A percentile compares a stretch with the other conserved stretches of the same genome.
These are phyloP conservation scores for Chelonus insularis DNA, from an alignment of 1,140 invertebrate genomes.

Conservation along the genomic window DNA sequence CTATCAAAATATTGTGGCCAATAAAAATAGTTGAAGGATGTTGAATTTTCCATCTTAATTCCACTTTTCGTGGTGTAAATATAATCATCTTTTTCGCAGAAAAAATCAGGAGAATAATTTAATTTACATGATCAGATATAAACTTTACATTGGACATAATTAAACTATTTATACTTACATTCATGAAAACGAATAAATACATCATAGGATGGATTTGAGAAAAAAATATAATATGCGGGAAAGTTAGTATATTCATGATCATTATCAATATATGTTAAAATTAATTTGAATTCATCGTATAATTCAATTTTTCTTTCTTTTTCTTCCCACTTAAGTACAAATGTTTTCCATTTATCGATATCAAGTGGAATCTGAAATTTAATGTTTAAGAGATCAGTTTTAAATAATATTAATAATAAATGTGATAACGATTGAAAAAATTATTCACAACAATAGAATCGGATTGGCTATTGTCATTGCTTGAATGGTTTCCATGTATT, in stretches of 20 bases:
- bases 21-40: no score
- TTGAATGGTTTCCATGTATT: no score
- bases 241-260: not conserved
- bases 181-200: conserved; percentile 32
- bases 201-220: not conserved
- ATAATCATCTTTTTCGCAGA: conserved; percentile 28
- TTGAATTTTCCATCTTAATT: not conserved
- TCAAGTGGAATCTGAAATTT: no score
- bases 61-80: conserved; percentile 1
- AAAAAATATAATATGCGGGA: conserved; percentile 18
- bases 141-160: not conserved
- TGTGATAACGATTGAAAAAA: no score
- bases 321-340: conserved; percentile 30
- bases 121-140: no score
- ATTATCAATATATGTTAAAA: conserved; percentile 21
- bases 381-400: no score
- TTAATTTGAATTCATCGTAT: conserved; percentile 17
- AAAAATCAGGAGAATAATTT: no score
- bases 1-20: no score
- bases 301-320: conserved; percentile 7
- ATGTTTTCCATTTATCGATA: conserved; percentile 34
- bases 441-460: no score
- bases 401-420: no score
- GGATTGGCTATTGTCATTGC: no score
- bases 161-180: conserved; percentile 30